Percentiles rank a stretch among this genome's conserved stretches.
Evolutionary conservation across 2,888 invertebrate genomes (phyloP).

Genomic region (Fragum sueziense): DNA sequence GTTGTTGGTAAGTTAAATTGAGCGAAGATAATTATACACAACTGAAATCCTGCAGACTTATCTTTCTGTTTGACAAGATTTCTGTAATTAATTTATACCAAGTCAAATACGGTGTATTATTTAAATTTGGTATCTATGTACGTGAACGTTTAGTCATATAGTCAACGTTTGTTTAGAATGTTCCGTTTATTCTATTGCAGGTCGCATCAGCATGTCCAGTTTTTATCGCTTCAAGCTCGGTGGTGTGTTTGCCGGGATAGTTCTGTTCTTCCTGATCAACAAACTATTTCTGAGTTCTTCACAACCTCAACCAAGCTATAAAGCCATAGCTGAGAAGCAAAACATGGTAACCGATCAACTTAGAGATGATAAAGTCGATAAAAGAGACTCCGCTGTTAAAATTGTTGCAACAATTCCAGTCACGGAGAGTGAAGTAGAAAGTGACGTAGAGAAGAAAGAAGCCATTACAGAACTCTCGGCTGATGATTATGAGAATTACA

Average conservation of each 20-base stretch:
- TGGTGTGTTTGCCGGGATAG: conserved; percentile 5
- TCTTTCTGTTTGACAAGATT: neutral
- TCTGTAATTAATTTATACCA: too few species aligned
- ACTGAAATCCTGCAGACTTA: neutral
- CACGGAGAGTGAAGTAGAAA: neutral
- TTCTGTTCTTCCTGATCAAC: conserved; percentile 11
- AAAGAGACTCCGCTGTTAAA: neutral
- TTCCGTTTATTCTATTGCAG: neutral
- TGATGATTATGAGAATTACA: conserved; percentile 28
- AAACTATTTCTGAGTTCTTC: neutral
- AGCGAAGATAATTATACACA: neutral
- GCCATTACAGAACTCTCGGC: neutral
- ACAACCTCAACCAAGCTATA: neutral
- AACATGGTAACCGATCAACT: neutral
- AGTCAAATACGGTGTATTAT: too few species aligned
- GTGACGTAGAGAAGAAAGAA: neutral
- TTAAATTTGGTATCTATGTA: too few species aligned
- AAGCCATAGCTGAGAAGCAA: neutral
- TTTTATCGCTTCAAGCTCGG: neutral
- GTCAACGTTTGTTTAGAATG: too few species aligned
- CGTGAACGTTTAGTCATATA: too few species aligned
- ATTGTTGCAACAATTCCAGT: neutral
- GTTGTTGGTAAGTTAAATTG: neutral
- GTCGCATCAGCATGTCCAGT: conserved; percentile 1
- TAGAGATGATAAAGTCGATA: neutral